These are phyloP conservation scores for Sinodicranocentrus sp. DNA, from an alignment of 2,888 invertebrate genomes.

Conservation along the genomic window DNA sequence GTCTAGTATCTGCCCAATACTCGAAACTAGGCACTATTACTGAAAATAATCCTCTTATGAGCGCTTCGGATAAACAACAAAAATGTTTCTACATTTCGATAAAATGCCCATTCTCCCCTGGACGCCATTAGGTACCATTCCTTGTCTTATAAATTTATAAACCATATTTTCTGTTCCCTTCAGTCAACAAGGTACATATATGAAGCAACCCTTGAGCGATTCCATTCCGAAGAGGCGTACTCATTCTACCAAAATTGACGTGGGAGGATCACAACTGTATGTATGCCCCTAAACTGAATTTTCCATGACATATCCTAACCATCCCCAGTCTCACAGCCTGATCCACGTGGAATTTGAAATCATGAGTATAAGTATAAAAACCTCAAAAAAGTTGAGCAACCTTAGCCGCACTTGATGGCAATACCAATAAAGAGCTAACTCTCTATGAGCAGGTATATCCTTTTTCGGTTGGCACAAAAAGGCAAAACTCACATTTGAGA, in stretches of 20 bases:
- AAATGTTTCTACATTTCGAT: no score
- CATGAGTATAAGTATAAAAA: constrained; percentile 13
- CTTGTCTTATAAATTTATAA: no score
- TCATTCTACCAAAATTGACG: constrained; percentile 12
- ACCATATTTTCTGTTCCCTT: no score
- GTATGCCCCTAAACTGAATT: constrained; percentile 33
- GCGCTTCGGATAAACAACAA: no score
- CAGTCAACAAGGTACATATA: no score
- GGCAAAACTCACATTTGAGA: not conserved
- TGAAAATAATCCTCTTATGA: no score
- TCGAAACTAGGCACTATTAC: no score
- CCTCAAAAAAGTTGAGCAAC: not conserved
- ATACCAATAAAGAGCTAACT: not conserved
- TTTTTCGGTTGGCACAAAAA: constrained; percentile 11
- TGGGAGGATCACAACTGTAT: constrained; percentile 33
- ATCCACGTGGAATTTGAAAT: constrained; percentile 48
- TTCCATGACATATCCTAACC: constrained; percentile 17
- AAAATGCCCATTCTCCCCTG: no score
- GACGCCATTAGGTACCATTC: no score
- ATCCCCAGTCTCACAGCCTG: not conserved
- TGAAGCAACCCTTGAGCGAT: not conserved
- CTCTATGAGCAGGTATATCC: no score
- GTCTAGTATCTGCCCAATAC: no score
- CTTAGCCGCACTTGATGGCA: not conserved
- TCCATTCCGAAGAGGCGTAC: constrained; percentile 11